A percentile compares a stretch with the other conserved stretches of the same genome.
Conservation (phyloP, 2,888 invertebrate genomes). For the Eumerus sabulonum region DNA sequence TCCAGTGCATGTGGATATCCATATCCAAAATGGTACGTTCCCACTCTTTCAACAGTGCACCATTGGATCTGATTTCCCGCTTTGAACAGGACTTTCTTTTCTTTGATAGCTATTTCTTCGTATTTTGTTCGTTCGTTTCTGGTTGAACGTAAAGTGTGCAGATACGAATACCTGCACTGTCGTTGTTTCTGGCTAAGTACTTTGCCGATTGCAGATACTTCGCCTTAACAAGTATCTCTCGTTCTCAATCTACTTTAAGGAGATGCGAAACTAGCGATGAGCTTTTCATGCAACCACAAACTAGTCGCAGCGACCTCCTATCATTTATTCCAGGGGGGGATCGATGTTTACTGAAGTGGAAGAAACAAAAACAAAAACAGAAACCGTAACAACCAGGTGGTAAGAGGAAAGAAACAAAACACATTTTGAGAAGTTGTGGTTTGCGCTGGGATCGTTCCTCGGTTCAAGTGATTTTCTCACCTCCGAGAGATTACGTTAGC, state of each 20-base stretch:
- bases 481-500: constrained; percentile 58
- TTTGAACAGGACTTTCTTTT: too few relatives aligned
- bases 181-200: constrained; percentile 30
- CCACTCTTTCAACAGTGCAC: too few relatives aligned
- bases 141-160: constrained; percentile 1
- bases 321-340: constrained; percentile 68
- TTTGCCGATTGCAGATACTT: too few relatives aligned
- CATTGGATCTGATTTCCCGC: too few relatives aligned
- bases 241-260: constrained; percentile 19
- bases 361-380: constrained; percentile 34
- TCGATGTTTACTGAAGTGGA: constrained; percentile 70
- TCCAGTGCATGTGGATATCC: too few relatives aligned
- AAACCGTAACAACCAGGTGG: constrained; percentile 4
- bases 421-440: constrained; percentile 49
- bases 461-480: constrained; percentile 68
- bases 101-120: too few relatives aligned
- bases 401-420: too few relatives aligned
- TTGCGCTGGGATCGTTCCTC: constrained; percentile 51
- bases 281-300: constrained; percentile 35
- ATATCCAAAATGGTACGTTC: too few relatives aligned
- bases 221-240: constrained; percentile 28
- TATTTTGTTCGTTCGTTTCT: too few relatives aligned
- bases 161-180: constrained; percentile 32
- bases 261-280: constrained; percentile 39
- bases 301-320: constrained; percentile 62